phyloP scores from a whole-genome alignment of 2,113 vertebrate species.

The Natator depressus region DNA sequence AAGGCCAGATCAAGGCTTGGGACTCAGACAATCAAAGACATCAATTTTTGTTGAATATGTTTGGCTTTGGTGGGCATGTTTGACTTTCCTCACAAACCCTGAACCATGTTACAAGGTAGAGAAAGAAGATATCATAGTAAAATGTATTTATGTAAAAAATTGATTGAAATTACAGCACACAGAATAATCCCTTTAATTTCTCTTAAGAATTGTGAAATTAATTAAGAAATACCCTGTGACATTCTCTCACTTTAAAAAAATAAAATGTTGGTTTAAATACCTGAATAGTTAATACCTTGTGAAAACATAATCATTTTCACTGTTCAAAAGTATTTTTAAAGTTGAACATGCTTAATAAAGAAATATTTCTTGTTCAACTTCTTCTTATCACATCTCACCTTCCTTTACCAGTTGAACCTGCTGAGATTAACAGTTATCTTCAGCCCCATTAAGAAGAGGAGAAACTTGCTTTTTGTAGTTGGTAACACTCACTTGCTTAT shows the following conservation, averaged over 20 bases:
- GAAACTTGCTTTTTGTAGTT: constrained; percentile 29
- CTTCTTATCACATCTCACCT: constrained; percentile 25
- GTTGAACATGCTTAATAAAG: constrained; percentile 9
- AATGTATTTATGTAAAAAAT: constrained; percentile 56
- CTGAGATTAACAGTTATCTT: constrained; percentile 55
- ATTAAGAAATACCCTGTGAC: constrained; percentile 65
- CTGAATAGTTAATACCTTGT: constrained; percentile 34
- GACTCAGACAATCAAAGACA: constrained; percentile 5
- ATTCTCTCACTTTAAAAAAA: constrained; percentile 65
- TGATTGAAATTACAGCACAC: constrained; percentile 65
- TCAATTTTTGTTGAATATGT: constrained; percentile 1
- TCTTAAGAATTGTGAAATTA: constrained; percentile 66
- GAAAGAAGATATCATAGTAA: neutral
- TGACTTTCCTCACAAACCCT: constrained; percentile 37
- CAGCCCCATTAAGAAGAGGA: constrained; percentile 36
- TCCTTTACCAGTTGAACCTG: constrained; percentile 50
- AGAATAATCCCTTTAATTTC: constrained; percentile 67
- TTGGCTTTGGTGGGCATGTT: constrained; percentile 18
- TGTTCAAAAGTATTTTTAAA: constrained; percentile 16
- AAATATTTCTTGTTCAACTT: constrained; percentile 23
- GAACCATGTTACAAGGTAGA: constrained; percentile 35
- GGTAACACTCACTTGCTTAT: constrained; percentile 27
- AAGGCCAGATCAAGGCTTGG: neutral
- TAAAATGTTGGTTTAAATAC: constrained; percentile 68
- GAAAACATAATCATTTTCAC: constrained; percentile 23